These are phyloP conservation scores for Halisarca cf. caerulea DNA, from an alignment of 37 sponge, comb jelly and placozoan species.

Conservation along the genomic window DNA sequence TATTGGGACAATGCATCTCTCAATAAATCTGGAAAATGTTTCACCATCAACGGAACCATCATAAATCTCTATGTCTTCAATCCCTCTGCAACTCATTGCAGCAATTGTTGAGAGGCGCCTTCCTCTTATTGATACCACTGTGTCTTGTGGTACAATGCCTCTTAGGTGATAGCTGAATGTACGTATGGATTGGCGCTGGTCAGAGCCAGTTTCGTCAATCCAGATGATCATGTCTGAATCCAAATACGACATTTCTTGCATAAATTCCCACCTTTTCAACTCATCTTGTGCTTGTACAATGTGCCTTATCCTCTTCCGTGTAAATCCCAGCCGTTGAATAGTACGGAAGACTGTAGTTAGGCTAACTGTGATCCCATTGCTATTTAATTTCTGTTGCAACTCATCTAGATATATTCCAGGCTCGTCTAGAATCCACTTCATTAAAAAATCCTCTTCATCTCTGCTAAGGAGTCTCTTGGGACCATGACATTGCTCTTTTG, in stretches of 20 bases:
- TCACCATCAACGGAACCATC: not conserved
- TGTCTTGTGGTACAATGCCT: not conserved
- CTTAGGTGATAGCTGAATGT: not conserved
- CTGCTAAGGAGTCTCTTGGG: not conserved
- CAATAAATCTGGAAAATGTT: not conserved
- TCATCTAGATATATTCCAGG: slow-evolving; percentile 43
- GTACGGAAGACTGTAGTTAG: slow-evolving; percentile 28
- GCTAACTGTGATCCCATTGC: not conserved
- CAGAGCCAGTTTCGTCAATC: not conserved
- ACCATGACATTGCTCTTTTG: not conserved
- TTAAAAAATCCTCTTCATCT: not conserved
- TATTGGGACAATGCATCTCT: not conserved
- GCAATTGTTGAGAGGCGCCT: not conserved
- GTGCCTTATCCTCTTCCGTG: slow-evolving; percentile 38
- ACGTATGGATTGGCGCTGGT: not conserved
- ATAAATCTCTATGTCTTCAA: not conserved
- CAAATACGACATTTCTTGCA: slow-evolving; percentile 35
- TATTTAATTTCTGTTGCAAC: not conserved
- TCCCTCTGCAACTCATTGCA: not conserved
- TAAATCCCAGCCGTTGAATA: slow-evolving; percentile 26
- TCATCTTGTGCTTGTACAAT: slow-evolving; percentile 21
- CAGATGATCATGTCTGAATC: slow-evolving; percentile 12
- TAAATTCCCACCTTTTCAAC: slow-evolving; percentile 16
- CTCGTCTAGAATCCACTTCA: not conserved
- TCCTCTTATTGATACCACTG: not conserved